Evolutionary conservation across 1,140 invertebrate genomes (phyloP).

Genomic region (Daktulosphaira vitifoliae): DNA sequence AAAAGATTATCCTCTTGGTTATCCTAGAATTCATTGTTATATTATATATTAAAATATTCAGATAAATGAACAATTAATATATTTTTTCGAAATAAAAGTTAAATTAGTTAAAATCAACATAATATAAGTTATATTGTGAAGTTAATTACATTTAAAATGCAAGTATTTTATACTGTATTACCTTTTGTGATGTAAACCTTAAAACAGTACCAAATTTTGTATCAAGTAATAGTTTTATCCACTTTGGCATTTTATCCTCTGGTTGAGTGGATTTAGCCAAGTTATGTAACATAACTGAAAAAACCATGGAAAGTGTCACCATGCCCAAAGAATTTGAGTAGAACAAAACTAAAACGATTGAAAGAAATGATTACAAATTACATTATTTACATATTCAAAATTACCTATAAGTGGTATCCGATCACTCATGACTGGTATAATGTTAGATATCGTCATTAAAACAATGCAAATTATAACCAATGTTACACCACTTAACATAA

Average conservation of each 20-base stretch:
- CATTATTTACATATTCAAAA: too few relatives aligned
- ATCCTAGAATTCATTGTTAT: not conserved
- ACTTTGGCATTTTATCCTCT: constrained; percentile 45
- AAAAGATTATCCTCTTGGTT: not conserved
- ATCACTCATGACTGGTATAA: constrained; percentile 52
- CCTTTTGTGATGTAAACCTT: constrained; percentile 41
- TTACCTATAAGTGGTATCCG: constrained; percentile 56
- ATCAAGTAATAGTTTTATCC: constrained; percentile 48
- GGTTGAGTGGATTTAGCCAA: constrained; percentile 42
- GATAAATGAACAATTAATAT: too few relatives aligned
- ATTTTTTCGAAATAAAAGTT: too few relatives aligned
- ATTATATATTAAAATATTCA: too few relatives aligned
- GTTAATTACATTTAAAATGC: too few relatives aligned
- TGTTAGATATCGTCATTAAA: constrained; percentile 54
- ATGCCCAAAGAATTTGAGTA: constrained; percentile 52
- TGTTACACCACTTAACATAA: constrained; percentile 52
- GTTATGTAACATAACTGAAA: constrained; percentile 55
- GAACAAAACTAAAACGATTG: constrained; percentile 48
- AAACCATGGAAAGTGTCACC: constrained; percentile 52
- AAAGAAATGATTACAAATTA: constrained; percentile 23
- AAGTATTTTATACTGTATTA: too few relatives aligned
- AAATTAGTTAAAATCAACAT: too few relatives aligned
- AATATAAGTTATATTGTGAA: too few relatives aligned
- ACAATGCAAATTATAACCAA: constrained; percentile 52
- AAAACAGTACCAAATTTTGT: constrained; percentile 49